These are phyloP conservation scores for Calephelis perditalis DNA, from an alignment of 2,888 invertebrate species.

Conservation along the genomic window DNA sequence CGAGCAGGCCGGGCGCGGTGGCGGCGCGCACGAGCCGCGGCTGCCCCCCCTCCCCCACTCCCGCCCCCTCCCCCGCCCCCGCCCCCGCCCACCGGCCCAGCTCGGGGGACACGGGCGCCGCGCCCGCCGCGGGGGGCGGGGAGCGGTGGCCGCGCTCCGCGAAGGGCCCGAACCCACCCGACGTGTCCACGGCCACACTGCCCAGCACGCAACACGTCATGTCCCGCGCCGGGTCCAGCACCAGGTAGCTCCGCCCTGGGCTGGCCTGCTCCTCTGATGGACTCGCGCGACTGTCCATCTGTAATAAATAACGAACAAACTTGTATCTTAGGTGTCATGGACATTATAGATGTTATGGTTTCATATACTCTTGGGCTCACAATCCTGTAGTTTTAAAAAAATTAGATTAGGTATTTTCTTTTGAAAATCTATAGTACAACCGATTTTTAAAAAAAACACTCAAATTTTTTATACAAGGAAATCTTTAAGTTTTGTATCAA, in stretches of 20 bases:
- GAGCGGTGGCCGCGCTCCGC: conserved; percentile 35
- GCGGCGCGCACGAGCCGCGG: conserved; percentile 23
- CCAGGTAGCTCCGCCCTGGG: conserved; percentile 44
- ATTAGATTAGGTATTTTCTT: no score
- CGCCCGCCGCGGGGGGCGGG: conserved; percentile 18
- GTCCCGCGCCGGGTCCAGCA: conserved; percentile 49
- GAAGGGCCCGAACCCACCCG: conserved; percentile 44
- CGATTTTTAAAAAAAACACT: no score
- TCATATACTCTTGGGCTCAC: no score
- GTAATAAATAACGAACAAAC: neutral
- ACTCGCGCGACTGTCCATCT: conserved; percentile 30
- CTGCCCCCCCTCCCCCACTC: conserved; percentile 24
- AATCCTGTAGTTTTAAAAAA: no score
- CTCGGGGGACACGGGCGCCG: conserved; percentile 43
- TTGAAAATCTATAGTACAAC: no score
- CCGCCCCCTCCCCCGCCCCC: no score
- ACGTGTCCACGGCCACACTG: conserved; percentile 39
- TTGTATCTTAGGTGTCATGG: no score
- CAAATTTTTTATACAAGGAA: no score
- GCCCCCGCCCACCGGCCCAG: conserved; percentile 39
- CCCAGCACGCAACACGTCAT: conserved; percentile 56
- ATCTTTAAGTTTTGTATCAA: no score
- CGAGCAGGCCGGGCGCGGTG: conserved; percentile 35
- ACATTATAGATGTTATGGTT: no score
- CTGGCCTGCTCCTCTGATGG: conserved; percentile 27